These are phyloP conservation scores for Sorex araneus DNA, from an alignment of 2,113 vertebrate species.

Conservation along the genomic window DNA sequence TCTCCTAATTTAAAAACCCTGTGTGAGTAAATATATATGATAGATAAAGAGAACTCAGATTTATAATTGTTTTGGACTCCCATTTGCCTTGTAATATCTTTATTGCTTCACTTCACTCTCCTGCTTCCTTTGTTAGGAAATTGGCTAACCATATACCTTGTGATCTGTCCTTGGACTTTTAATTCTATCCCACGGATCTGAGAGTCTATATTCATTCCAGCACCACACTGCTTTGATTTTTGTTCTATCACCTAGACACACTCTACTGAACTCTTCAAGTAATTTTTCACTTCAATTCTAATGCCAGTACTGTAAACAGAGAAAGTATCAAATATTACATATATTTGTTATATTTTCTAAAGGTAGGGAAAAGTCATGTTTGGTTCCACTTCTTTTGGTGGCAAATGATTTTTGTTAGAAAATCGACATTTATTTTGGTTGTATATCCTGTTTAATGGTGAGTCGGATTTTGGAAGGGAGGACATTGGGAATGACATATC, in stretches of 20 bases:
- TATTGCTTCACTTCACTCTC: no score
- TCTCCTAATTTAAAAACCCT: background rate
- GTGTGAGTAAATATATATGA: background rate
- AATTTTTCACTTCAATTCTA: background rate
- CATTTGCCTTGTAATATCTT: no score
- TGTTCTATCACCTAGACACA: background rate
- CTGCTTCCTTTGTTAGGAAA: no score
- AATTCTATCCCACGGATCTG: background rate
- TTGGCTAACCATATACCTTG: no score
- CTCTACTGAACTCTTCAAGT: background rate
- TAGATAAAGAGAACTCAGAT: accelerated
- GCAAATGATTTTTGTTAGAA: background rate
- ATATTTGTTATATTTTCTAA: background rate
- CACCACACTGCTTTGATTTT: background rate
- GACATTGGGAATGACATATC: no score
- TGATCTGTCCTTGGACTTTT: no score
- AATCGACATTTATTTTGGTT: background rate
- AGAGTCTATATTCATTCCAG: background rate
- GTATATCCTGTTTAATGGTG: no score
- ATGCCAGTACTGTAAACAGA: background rate
- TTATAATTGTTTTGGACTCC: background rate
- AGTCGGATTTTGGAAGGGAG: no score
- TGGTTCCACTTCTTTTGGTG: background rate
- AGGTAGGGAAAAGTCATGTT: background rate
- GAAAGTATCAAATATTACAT: background rate